phyloP scores from a whole-genome alignment of 2,888 invertebrate genomes.

The Diadromus collaris region DNA sequence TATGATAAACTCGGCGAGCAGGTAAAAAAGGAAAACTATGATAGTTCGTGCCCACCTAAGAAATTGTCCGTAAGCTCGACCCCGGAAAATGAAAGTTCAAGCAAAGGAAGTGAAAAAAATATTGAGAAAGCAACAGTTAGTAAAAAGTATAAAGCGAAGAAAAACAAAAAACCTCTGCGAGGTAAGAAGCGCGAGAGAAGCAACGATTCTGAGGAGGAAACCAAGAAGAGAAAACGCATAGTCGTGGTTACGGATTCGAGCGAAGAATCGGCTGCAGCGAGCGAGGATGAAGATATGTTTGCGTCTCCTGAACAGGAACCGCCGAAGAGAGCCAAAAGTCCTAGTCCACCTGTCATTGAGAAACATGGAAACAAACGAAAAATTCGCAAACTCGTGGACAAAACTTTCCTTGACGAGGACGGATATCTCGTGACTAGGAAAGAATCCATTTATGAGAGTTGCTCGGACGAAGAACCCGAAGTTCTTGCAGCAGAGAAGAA shows the following conservation, averaged over 20 bases:
- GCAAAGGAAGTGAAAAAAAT: slow-evolving; percentile 42
- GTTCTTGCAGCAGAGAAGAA: slow-evolving; percentile 49
- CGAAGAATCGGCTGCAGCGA: slow-evolving; percentile 65
- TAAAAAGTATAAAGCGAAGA: slow-evolving; percentile 54
- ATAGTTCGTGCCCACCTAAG: slow-evolving; percentile 3
- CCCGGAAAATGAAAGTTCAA: slow-evolving; percentile 6
- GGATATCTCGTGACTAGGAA: slow-evolving; percentile 78
- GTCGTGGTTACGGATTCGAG: slow-evolving; percentile 71
- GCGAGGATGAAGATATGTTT: slow-evolving; percentile 66
- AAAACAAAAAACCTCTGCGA: slow-evolving; percentile 55
- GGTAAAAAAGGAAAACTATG: slow-evolving; percentile 30
- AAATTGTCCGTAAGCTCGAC: slow-evolving; percentile 8
- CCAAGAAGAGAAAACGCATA: slow-evolving; percentile 74
- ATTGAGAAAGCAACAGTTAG: slow-evolving; percentile 14
- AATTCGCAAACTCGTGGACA: slow-evolving; percentile 74
- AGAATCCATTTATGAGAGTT: slow-evolving; percentile 75
- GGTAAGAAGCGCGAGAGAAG: slow-evolving; percentile 72
- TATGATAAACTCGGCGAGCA: background rate
- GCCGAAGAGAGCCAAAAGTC: slow-evolving; percentile 62
- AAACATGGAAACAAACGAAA: slow-evolving; percentile 72
- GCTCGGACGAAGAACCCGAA: slow-evolving; percentile 72
- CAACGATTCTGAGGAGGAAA: slow-evolving; percentile 59
- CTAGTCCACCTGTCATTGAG: slow-evolving; percentile 63
- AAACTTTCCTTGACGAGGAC: slow-evolving; percentile 76
- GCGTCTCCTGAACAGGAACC: slow-evolving; percentile 58